phyloP scores from a whole-genome alignment of 2,113 vertebrate genomes.

The Chionodraco myersi region DNA sequence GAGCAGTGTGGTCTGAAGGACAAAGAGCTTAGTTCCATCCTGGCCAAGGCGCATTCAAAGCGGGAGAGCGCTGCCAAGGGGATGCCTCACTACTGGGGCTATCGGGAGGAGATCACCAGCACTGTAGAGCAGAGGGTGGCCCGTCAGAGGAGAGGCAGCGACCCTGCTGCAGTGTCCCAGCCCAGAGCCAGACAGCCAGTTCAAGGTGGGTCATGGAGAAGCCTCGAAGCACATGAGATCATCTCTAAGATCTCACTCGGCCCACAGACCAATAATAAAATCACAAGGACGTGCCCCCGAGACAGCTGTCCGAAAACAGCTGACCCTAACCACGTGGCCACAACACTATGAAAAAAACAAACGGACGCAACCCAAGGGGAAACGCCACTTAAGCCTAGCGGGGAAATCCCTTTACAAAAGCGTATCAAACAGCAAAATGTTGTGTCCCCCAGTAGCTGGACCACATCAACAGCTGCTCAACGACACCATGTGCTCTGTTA shows the following conservation, averaged over 20 bases:
- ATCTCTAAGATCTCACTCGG: neutral
- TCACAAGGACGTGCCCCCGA: no score
- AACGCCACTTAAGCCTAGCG: no score
- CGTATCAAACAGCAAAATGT: no score
- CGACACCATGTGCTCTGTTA: no score
- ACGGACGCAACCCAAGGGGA: no score
- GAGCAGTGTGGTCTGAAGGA: conserved; percentile 65
- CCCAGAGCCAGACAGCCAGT: conserved; percentile 49
- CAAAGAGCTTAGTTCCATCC: conserved; percentile 45
- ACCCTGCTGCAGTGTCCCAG: conserved; percentile 25
- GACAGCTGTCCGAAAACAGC: no score
- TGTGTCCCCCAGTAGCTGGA: no score
- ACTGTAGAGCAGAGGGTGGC: conserved; percentile 62
- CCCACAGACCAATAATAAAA: neutral
- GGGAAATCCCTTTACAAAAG: no score
- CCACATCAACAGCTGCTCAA: no score
- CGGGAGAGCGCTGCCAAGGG: conserved; percentile 48
- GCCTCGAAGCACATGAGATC: conserved; percentile 35
- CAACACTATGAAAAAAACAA: no score
- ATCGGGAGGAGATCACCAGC: conserved; percentile 57
- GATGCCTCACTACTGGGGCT: conserved; percentile 63
- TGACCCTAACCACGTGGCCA: no score
- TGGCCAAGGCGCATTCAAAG: conserved; percentile 58
- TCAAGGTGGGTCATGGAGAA: conserved; percentile 68
- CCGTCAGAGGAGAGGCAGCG: conserved; percentile 32